Percentiles rank a stretch among this genome's conserved stretches.
These are phyloP conservation scores for Campodea augens DNA, from an alignment of 1,140 invertebrate species.

Conservation along the genomic window DNA sequence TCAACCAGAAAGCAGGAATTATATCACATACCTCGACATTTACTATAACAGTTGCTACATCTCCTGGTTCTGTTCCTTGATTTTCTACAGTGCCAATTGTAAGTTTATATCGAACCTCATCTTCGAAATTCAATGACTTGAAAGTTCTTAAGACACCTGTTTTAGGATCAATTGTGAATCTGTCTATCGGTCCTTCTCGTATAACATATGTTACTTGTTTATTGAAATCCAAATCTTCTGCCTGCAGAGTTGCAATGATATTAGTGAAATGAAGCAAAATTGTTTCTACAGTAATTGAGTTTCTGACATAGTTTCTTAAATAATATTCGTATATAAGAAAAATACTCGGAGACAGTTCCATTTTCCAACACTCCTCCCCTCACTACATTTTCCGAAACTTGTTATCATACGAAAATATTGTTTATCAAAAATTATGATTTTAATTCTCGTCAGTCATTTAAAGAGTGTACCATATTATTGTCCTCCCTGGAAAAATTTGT, in stretches of 20 bases:
- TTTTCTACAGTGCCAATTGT: constrained; percentile 66
- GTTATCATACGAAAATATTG: too few relatives aligned
- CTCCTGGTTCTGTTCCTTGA: constrained; percentile 39
- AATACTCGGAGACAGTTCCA: too few relatives aligned
- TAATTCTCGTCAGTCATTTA: too few relatives aligned
- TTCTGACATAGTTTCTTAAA: too few relatives aligned
- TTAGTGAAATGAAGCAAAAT: not conserved
- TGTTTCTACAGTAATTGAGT: not conserved
- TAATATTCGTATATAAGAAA: too few relatives aligned
- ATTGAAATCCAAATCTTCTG: constrained; percentile 56
- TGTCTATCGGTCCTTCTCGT: constrained; percentile 51
- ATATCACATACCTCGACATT: constrained; percentile 43
- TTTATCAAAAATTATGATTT: too few relatives aligned
- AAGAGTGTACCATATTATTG: too few relatives aligned
- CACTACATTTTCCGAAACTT: too few relatives aligned
- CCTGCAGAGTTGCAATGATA: constrained; percentile 23
- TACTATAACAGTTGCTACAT: constrained; percentile 52
- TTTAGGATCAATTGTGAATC: constrained; percentile 61
- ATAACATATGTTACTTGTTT: constrained; percentile 64
- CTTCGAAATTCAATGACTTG: constrained; percentile 57
- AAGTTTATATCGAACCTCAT: constrained; percentile 46
- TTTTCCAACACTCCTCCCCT: too few relatives aligned
- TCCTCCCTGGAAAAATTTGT: too few relatives aligned
- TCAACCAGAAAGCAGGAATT: too few relatives aligned
- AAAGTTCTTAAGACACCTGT: constrained; percentile 55